Base-by-base conservation (phyloP, 2,113 vertebrate species). In the Atherinomorus stipes region DNA sequence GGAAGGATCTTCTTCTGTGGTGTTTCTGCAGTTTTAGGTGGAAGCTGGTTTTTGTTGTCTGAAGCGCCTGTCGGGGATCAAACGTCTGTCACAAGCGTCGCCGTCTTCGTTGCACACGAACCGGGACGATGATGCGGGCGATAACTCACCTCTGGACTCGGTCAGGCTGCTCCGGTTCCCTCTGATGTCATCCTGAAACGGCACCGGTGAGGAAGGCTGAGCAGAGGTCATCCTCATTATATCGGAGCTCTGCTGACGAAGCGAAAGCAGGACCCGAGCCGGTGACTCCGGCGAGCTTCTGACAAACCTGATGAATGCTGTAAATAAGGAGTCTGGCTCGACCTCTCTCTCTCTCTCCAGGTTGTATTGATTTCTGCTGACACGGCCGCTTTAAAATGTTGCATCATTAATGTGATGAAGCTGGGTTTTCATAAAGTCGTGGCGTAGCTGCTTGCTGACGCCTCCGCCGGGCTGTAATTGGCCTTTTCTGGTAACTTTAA, bases 361-460 rank as follows among this genome's bases (percentile, higher is more conserved):
- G 45, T 13, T 64, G 22, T 21, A 1, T 25, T 58, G 10, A 51
- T 77, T 86, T 79, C 28, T 72, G 86, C 83, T 78, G 49, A 81
- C 69, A n/a, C 16, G 1, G 78, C 64, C 26, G 0, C 71, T 77
- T 16, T 73, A 42, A 81, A 31, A 52, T 28, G 74, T 79, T 84
- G 82, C 82, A 74, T 83, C 64, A 71, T 71, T 84, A 85, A 74
- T 71, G 40, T 50, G 73, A 80, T 69, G 76, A 78, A 53, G 68
- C 52, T 85, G n/a, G 73, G 56, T 78, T 83, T 11, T 70, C 31
- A 76, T 68, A 42, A 31, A 40, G 67, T 64, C 3, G 16, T 51
- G 45, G 8, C 21, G 67, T 44, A 25, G 64, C 37, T 66, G 13
- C 63, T 61, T 84, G 68, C 68, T 45, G 31, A 6, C 28, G 28